Conservation (phyloP, 2,888 invertebrate species). For the Muschampia plurimacula region DNA sequence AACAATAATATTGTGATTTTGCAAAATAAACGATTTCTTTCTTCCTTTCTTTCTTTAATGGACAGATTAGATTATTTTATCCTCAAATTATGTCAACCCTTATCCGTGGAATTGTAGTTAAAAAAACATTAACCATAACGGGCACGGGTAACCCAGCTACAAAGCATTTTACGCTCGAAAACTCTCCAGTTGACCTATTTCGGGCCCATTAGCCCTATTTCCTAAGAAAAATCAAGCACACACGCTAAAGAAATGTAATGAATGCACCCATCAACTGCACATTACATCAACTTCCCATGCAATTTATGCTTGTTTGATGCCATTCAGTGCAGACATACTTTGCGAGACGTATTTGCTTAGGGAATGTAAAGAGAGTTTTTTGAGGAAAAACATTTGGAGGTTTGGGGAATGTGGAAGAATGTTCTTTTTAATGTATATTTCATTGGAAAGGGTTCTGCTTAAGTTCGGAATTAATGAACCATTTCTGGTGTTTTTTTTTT, state of each 20-base stretch:
- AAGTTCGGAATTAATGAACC: too few species aligned
- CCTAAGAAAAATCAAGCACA: conserved; percentile 33
- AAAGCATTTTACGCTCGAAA: conserved; percentile 28
- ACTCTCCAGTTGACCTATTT: conserved; percentile 36
- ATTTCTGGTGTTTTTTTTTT: too few species aligned
- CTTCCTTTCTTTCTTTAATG: too few species aligned
- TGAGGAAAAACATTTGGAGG: too few species aligned
- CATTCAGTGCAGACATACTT: not conserved
- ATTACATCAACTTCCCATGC: conserved; percentile 23
- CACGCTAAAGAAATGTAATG: conserved; percentile 32
- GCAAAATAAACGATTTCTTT: too few species aligned
- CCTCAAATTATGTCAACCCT: not conserved
- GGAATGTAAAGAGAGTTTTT: too few species aligned
- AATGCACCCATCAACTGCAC: conserved; percentile 29
- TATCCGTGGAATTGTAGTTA: not conserved
- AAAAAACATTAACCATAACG: conserved; percentile 12
- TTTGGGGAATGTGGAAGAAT: too few species aligned
- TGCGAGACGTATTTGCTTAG: too few species aligned
- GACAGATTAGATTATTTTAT: too few species aligned
- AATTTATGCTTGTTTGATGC: conserved; percentile 5
- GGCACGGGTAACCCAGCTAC: conserved; percentile 27
- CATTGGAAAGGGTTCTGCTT: too few species aligned
- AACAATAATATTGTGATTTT: too few species aligned
- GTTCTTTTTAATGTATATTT: too few species aligned
- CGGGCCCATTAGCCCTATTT: conserved; percentile 35